A percentile compares a stretch with the other conserved stretches of the same genome.
These are phyloP conservation scores for Euleptes europaea DNA, from an alignment of 2,113 vertebrate genomes.

Conservation along the genomic window DNA sequence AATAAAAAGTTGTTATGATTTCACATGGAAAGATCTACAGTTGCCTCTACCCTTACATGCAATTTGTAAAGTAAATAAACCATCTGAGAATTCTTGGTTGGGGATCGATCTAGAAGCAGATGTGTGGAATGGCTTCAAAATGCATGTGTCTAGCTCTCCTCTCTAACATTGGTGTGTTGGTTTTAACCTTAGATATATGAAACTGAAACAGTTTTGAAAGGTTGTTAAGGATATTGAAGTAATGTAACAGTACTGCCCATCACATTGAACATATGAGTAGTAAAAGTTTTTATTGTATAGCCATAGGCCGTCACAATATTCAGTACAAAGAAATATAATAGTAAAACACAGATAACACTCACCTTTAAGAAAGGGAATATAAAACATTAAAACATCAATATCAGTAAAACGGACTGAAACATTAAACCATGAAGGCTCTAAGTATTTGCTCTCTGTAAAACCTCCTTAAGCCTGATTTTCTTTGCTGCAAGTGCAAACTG, in stretches of 20 bases:
- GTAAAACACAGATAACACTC: too few relatives aligned
- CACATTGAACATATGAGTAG: constrained; percentile 37
- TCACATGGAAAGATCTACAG: not conserved
- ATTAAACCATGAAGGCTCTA: too few relatives aligned
- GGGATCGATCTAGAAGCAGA: not conserved
- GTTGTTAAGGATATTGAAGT: constrained; percentile 56
- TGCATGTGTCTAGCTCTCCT: too few relatives aligned
- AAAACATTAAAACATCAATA: too few relatives aligned
- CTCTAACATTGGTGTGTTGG: not conserved
- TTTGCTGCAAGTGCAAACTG: too few relatives aligned
- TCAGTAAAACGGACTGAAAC: too few relatives aligned
- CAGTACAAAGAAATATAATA: too few relatives aligned
- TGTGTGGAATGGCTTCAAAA: not conserved
- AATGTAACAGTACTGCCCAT: constrained; percentile 68
- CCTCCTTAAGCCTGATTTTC: too few relatives aligned
- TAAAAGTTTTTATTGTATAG: too few relatives aligned
- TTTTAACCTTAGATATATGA: not conserved
- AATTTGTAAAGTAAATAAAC: not conserved
- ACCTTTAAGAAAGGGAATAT: too few relatives aligned
- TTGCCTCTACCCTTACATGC: not conserved
- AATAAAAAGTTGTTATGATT: not conserved
- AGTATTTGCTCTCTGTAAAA: too few relatives aligned
- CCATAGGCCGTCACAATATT: too few relatives aligned
- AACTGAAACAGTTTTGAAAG: constrained; percentile 54
- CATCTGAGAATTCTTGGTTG: not conserved